Conservation (phyloP, 2,113 vertebrate genomes). For the Thymallus thymallus region DNA sequence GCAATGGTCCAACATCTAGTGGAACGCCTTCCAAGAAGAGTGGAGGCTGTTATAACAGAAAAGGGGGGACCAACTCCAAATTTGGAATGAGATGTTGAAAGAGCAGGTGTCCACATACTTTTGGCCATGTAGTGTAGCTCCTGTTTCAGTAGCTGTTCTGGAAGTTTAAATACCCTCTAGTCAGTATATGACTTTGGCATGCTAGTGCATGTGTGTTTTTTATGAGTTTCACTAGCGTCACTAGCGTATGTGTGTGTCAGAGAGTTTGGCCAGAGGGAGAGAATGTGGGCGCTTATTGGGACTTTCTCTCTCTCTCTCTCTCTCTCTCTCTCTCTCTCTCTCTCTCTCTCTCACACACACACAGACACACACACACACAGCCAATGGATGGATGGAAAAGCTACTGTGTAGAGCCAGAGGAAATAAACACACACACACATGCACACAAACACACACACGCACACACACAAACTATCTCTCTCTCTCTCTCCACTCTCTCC, state of each 20-base stretch:
- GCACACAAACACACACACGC: not conserved
- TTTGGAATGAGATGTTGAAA: too few species aligned
- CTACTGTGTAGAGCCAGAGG: not conserved
- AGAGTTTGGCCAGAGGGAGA: not conserved
- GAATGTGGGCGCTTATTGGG: not conserved
- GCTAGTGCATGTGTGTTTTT: not conserved
- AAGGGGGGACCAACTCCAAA: too few species aligned
- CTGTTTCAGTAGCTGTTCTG: not conserved
- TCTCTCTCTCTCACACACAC: not conserved
- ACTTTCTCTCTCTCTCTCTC: too few species aligned
- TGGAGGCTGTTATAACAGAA: too few species aligned
- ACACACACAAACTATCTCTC: slow-evolving; percentile 13
- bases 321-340: too few species aligned
- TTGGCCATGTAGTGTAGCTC: not conserved
- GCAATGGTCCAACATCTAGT: too few species aligned
- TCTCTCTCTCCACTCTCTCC: slow-evolving; percentile 19
- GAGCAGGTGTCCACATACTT: too few species aligned
- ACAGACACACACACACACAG: not conserved
- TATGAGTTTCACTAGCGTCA: too few species aligned
- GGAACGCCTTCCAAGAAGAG: too few species aligned
- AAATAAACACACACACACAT: not conserved
- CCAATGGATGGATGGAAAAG: not conserved
- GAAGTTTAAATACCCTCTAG: not conserved
- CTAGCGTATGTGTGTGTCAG: not conserved
- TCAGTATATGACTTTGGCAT: not conserved